These are phyloP conservation scores for Pseudocheirus occidentalis DNA, from an alignment of 2,797 vertebrate species.

Conservation along the genomic window DNA sequence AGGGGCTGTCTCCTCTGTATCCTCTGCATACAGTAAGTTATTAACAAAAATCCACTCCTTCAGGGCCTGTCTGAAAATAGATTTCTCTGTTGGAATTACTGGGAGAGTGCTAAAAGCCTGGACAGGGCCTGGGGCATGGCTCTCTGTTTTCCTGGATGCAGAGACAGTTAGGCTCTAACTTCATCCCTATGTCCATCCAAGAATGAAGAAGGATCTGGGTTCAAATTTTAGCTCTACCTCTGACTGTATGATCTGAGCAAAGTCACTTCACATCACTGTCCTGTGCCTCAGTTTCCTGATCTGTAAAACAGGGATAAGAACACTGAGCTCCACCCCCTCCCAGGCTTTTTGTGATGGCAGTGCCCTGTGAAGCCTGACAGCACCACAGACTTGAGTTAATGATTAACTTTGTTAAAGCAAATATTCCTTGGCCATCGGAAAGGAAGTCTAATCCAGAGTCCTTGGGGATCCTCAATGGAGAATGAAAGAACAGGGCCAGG, in stretches of 20 bases:
- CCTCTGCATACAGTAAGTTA: background rate
- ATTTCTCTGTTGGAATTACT: background rate
- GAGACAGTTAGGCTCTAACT: background rate
- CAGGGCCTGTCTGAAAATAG: background rate
- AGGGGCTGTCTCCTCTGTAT: background rate
- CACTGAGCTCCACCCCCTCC: fast-evolving
- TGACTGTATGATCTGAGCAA: background rate
- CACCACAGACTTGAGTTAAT: background rate
- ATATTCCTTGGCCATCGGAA: background rate
- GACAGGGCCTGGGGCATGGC: background rate
- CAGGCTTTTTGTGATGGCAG: background rate
- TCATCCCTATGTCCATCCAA: background rate
- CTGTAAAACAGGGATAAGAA: background rate
- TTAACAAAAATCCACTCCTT: background rate
- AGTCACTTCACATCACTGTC: background rate
- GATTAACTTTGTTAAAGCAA: background rate
- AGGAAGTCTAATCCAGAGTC: background rate
- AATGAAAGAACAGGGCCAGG: background rate
- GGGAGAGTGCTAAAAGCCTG: background rate
- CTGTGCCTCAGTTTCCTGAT: background rate
- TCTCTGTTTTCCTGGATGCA: background rate
- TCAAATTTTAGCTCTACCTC: background rate
- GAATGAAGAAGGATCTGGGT: background rate
- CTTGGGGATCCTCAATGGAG: background rate
- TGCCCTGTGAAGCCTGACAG: background rate